Evolutionary conservation across 2,888 invertebrate genomes (phyloP).

Genomic region (Archaeoteleia sp.): DNA sequence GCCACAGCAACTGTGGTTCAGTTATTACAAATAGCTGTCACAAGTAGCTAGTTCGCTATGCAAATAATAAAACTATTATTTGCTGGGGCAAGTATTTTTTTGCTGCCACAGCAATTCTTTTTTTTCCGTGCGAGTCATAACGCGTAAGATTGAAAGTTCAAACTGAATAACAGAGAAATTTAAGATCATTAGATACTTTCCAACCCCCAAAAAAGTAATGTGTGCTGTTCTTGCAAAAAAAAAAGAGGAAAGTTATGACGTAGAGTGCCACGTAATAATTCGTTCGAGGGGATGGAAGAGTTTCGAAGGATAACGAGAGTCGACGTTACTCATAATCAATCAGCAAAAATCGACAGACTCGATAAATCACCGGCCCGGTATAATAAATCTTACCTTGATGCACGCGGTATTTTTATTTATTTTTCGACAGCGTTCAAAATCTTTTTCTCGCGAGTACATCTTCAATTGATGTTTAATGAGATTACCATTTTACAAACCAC

Average conservation of each 20-base stretch:
- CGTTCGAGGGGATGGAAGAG: conserved; percentile 13
- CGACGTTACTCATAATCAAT: conserved; percentile 34
- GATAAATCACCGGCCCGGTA: conserved; percentile 42
- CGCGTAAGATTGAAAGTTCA: no score
- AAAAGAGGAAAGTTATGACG: not conserved
- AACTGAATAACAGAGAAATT: no score
- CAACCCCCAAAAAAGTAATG: no score
- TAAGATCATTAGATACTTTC: no score
- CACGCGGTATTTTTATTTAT: conserved; percentile 25
- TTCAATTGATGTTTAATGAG: conserved; percentile 44
- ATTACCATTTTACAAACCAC: conserved; percentile 15
- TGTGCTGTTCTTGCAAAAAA: no score
- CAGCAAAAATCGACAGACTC: conserved; percentile 38
- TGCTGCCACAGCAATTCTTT: no score
- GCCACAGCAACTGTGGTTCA: no score
- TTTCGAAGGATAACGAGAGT: conserved; percentile 37
- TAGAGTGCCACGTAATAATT: conserved; percentile 18
- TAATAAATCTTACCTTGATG: conserved; percentile 44
- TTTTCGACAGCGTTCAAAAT: conserved; percentile 14
- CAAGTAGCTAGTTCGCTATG: no score
- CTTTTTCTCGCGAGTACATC: conserved; percentile 11
- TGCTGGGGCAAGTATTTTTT: no score
- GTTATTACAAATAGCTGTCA: no score
- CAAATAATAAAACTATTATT: no score
- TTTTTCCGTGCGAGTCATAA: no score